Conservation (phyloP, 2,888 invertebrate species). For the Drosophila subquinaria region DNA sequence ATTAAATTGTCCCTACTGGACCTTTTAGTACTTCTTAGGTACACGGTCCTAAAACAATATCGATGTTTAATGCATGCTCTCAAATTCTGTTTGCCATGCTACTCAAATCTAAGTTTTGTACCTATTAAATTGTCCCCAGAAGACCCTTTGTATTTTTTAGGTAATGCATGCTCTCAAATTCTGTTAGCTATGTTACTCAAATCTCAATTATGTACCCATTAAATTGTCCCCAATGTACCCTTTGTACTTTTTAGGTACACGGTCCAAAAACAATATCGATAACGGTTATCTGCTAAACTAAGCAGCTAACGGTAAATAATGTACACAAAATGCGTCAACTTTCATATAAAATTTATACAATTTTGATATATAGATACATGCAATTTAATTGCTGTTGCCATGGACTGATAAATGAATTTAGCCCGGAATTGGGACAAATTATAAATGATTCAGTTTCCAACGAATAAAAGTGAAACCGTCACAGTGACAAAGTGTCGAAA, state of each 20-base stretch:
- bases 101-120: too few relatives aligned
- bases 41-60: slow-evolving; percentile 31
- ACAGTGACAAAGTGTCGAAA: neutral
- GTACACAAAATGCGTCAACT: slow-evolving; percentile 46
- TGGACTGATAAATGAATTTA: slow-evolving; percentile 18
- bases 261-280: slow-evolving; percentile 51
- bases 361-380: neutral
- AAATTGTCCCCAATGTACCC: neutral
- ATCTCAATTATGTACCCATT: neutral
- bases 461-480: slow-evolving; percentile 70
- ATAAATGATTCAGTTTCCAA: slow-evolving; percentile 55
- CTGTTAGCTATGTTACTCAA: too few relatives aligned
- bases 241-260: neutral
- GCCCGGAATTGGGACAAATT: neutral
- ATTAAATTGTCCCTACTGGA: neutral
- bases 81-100: too few relatives aligned
- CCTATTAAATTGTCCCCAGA: too few relatives aligned
- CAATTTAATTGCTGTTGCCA: slow-evolving; percentile 39
- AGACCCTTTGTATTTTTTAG: too few relatives aligned
- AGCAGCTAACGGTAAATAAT: slow-evolving; percentile 54
- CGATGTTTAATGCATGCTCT: slow-evolving; percentile 34
- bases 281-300: slow-evolving; percentile 52
- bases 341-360: slow-evolving; percentile 2
- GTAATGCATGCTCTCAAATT: too few relatives aligned
- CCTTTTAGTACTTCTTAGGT: neutral